Evolutionary conservation across 2,113 vertebrate species (phyloP).

Genomic region (Sceloporus undulatus): DNA sequence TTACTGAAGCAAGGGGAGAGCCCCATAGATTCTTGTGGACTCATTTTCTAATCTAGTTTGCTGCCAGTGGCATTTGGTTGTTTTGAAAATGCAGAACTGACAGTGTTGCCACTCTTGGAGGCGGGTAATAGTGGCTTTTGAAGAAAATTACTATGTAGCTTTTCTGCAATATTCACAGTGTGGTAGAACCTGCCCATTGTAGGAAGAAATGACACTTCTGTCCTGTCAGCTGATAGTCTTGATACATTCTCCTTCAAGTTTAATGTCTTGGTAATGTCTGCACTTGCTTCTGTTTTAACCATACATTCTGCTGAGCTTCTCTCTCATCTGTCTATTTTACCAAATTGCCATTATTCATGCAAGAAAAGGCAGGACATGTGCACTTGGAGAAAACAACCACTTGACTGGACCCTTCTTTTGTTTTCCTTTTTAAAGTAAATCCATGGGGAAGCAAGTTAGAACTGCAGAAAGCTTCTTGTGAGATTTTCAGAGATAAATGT

Average conservation of each 20-base stretch:
- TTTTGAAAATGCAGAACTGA: neutral
- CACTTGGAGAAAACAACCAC: neutral
- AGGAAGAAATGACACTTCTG: neutral
- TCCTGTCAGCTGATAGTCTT: slow-evolving; percentile 9
- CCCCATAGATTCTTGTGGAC: neutral
- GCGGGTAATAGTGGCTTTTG: slow-evolving; percentile 26
- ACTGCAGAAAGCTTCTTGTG: neutral
- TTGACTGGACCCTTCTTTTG: neutral
- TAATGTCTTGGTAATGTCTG: neutral
- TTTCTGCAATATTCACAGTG: slow-evolving; percentile 45
- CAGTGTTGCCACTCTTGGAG: neutral
- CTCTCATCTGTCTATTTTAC: slow-evolving; percentile 5
- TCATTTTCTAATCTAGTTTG: neutral
- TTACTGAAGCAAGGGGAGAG: neutral
- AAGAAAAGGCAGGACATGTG: neutral
- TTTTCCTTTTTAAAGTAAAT: neutral
- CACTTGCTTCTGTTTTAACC: neutral
- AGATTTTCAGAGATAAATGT: slow-evolving; percentile 11
- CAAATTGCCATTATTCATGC: slow-evolving; percentile 17
- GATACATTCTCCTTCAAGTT: neutral
- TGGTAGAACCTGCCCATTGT: neutral
- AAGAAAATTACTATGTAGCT: neutral
- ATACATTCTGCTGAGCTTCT: neutral
- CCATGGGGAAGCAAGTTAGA: neutral
- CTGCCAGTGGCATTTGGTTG: neutral